Evolutionary conservation across 1,140 invertebrate genomes (phyloP), one percentile per base, ranked within the genome.

Genomic region (Idris sp.): DNA sequence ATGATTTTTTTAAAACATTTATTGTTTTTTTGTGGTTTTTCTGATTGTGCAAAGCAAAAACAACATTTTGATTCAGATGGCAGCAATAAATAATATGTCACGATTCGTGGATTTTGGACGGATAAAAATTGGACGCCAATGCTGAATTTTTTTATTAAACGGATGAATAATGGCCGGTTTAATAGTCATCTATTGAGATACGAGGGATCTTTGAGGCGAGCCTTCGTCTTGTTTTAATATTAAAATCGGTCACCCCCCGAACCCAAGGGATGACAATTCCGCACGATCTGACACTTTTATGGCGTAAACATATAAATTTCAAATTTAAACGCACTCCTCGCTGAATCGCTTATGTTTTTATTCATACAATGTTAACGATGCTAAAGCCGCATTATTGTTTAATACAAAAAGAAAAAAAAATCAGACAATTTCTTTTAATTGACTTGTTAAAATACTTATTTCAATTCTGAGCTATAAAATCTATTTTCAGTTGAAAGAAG

Each of bases 71-170:
- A 71, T 62, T 54, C 28, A 30, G 33, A 61, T 67, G 33, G 41
- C 36, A n/a, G 33, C 22, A 26, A 64, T 75, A 69, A 75, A 68
- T 68, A 75, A 74, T 36, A 19, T 19, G 13, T 40, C 9, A 30
- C 26, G 38, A 38, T 22, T 38, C 58, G 35, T 49, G 31, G 49
- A 38, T 58, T 43, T 2, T 14, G 28, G 28, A 0, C 11, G 62
- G 48, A 69, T 69, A 64, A 58, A 75, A 64, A 44, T 68, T 46
- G 56, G n/a, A 54, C 40, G 36, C 22, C 36, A 65, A 48, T 36
- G 49, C 51, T 64, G 59, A 69, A 75, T 75, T 62, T 49, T 69
- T 58, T 64, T 75, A 69, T 75, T 75, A 69, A 46, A 69, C 38
- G 53, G 64, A 75, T 75, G 73, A 75, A 75, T 69, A 69, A 69